phyloP scores from a whole-genome alignment of 2,888 invertebrate genomes.

The Drosophila neotestacea region DNA sequence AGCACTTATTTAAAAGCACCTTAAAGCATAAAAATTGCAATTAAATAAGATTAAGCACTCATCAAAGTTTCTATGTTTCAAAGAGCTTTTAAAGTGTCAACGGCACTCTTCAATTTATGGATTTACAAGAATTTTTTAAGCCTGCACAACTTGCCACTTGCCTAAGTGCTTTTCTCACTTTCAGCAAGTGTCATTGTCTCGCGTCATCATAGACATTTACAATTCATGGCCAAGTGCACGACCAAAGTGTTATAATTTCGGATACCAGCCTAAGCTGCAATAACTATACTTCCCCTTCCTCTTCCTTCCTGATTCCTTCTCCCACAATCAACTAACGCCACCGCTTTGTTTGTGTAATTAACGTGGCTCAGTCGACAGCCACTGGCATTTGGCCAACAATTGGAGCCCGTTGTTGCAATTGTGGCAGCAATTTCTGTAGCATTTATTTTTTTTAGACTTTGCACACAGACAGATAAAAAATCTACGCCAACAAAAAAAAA shows the following conservation, averaged over 20 bases:
- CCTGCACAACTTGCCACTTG: neutral
- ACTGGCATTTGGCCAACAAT: slow-evolving; percentile 62
- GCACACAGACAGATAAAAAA: slow-evolving; percentile 41
- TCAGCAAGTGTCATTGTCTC: slow-evolving; percentile 29
- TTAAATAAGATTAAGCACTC: too few relatives aligned
- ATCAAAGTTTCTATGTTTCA: neutral
- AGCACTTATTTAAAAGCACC: neutral
- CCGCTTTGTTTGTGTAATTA: slow-evolving; percentile 59
- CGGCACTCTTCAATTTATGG: neutral
- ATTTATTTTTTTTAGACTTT: slow-evolving; percentile 24
- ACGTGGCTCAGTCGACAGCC: slow-evolving; percentile 51
- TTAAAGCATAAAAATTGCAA: neutral
- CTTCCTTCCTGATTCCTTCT: neutral
- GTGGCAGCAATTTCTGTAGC: slow-evolving; percentile 38
- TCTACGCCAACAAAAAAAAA: slow-evolving; percentile 21
- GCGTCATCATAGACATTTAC: slow-evolving; percentile 4
- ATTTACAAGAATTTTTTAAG: neutral
- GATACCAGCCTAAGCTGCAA: slow-evolving; percentile 12
- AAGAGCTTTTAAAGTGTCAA: neutral
- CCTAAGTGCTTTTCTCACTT: slow-evolving; percentile 4
- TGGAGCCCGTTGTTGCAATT: slow-evolving; percentile 48
- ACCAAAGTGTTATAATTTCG: slow-evolving; percentile 21
- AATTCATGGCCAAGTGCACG: slow-evolving; percentile 56
- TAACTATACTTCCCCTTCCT: neutral
- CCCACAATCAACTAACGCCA: neutral